These are phyloP conservation scores for Euura lappo DNA, from an alignment of 1,140 invertebrate genomes.

Conservation along the genomic window DNA sequence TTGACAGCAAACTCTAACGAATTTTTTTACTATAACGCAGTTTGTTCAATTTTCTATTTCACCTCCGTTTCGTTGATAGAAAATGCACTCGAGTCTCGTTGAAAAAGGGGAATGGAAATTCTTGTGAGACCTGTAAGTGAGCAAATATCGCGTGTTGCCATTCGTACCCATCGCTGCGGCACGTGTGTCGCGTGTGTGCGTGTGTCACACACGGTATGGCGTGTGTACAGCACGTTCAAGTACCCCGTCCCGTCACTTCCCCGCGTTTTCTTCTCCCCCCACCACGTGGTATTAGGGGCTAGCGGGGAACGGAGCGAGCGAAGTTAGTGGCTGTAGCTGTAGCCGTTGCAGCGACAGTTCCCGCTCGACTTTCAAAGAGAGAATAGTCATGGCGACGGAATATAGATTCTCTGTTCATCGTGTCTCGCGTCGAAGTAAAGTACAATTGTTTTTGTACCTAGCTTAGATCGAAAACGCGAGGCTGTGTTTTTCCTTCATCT, in stretches of 20 bases:
- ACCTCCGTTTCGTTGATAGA: no score
- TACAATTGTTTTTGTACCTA: no score
- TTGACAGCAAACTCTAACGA: no score
- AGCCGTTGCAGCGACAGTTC: background rate
- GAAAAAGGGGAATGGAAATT: no score
- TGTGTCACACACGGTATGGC: background rate
- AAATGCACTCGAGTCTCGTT: no score
- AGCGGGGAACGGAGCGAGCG: background rate
- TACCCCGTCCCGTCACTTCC: background rate
- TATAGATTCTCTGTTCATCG: background rate
- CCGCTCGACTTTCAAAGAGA: conserved; percentile 4
- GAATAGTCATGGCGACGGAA: conserved; percentile 2
- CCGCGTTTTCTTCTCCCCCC: background rate
- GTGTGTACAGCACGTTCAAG: conserved; percentile 6
- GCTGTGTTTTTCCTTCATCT: no score
- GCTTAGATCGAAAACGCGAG: no score
- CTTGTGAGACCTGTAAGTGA: no score
- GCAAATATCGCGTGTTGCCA: background rate
- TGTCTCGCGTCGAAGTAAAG: no score
- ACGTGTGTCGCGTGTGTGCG: conserved; percentile 1
- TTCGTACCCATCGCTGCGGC: background rate
- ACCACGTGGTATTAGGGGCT: background rate
- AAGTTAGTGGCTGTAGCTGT: background rate
- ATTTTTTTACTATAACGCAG: no score
- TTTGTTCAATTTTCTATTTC: no score